These are phyloP conservation scores for Nasonia longicornis DNA, from an alignment of 1,140 invertebrate genomes.

Conservation along the genomic window DNA sequence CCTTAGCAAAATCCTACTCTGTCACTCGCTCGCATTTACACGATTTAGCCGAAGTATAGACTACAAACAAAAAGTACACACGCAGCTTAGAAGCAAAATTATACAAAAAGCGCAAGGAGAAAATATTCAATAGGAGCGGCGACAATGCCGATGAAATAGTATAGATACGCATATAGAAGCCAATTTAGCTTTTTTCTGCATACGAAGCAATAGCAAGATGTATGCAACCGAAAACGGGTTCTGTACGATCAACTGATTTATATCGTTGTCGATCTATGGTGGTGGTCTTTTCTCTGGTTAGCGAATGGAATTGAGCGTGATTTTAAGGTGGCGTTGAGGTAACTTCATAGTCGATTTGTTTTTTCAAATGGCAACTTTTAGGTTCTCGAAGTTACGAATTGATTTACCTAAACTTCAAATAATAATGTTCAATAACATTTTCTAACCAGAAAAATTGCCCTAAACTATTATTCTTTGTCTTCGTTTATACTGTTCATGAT, in stretches of 20 bases:
- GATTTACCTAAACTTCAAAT: not conserved
- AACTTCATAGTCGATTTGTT: no score
- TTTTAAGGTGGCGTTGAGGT: not conserved
- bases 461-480: conserved; percentile 7
- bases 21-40: not conserved
- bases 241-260: not conserved
- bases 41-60: not conserved
- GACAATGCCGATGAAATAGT: conserved; percentile 5
- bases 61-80: not conserved
- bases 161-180: not conserved
- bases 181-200: not conserved
- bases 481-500: conserved; percentile 4
- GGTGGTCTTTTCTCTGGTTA: conserved; percentile 28
- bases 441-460: conserved; percentile 15
- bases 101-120: conserved; percentile 31
- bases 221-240: not conserved
- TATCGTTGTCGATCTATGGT: not conserved
- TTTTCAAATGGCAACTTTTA: no score
- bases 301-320: not conserved
- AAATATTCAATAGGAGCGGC: conserved; percentile 34
- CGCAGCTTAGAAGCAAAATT: not conserved
- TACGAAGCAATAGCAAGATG: no score
- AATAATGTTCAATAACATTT: conserved; percentile 14
- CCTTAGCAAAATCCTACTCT: not conserved
- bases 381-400: not conserved